phyloP scores from a whole-genome alignment of 2,888 invertebrate genomes.

The Drosophila lacicola region DNA sequence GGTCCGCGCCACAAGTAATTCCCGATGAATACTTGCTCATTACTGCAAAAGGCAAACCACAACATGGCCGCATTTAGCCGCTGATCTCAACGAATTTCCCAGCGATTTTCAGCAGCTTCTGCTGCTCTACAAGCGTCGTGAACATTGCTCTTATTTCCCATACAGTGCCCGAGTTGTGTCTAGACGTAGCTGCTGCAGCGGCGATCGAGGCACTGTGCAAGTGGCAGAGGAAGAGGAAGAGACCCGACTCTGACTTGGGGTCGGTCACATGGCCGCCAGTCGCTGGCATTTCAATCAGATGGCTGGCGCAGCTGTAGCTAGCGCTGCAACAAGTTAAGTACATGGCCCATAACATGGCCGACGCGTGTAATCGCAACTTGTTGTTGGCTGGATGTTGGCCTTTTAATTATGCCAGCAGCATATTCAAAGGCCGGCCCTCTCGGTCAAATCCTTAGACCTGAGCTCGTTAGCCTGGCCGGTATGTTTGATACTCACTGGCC shows the following conservation, averaged over 20 bases:
- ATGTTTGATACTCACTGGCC: conserved; percentile 51
- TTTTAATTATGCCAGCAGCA: conserved; percentile 74
- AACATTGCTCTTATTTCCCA: conserved; percentile 60
- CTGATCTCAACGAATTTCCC: conserved; percentile 45
- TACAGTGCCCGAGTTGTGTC: conserved; percentile 48
- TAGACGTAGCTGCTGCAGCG: conserved; percentile 34
- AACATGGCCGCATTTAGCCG: conserved; percentile 2
- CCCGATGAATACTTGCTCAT: conserved; percentile 38
- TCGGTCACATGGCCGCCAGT: conserved; percentile 51
- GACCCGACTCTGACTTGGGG: conserved; percentile 39
- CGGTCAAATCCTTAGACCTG: conserved; percentile 41
- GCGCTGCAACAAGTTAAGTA: conserved; percentile 60
- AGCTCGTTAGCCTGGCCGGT: conserved; percentile 67
- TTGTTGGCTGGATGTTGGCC: conserved; percentile 52
- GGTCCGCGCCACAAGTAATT: conserved; percentile 7
- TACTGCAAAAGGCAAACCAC: conserved; percentile 24
- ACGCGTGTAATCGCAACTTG: conserved; percentile 78
- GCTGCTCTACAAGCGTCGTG: conserved; percentile 29
- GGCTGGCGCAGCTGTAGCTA: conserved; percentile 20
- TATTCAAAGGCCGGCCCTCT: conserved; percentile 61
- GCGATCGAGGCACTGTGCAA: neutral
- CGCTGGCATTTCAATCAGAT: conserved; percentile 74
- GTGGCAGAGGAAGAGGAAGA: conserved; percentile 6
- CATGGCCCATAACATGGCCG: conserved; percentile 78
- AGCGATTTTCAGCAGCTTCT: conserved; percentile 40